Evolutionary conservation across 2,113 vertebrate species (phyloP), one percentile per base, ranked within the genome.

Genomic region (Oryzias woworae): DNA sequence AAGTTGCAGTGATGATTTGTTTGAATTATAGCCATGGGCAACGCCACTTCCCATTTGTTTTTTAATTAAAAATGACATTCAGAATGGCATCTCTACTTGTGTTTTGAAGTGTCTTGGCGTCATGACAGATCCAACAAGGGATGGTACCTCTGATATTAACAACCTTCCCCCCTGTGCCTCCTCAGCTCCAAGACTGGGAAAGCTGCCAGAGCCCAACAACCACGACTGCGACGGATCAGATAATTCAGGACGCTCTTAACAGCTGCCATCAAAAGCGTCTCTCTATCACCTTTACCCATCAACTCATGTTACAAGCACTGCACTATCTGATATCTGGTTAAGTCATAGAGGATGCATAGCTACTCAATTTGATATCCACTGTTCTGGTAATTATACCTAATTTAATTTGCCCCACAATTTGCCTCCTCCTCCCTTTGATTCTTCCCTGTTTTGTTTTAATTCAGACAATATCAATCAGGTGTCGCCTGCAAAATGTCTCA

Each of bases 281-380:
- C 65, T 4, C 3, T 77, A 78, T 87, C 84, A 75, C 81, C 77
- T 85, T 64, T 66, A 69, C 67, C 70, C 71, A 75, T 80, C 63
- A 26, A 53, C 74, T 83, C 75, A 14, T 31, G 73, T 75, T 78
- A 67, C 82, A 69, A 62, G 62, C 36, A 63, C 41, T 26, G 8
- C 2, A 8, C 46, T 73, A 85, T 83, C 77, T 70, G 65, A 75
- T 80, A 86, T 84, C 85, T 80, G 61, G 82, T 84, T 84, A 80
- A 82, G 75, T 84, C 78, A 81, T 80, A 74, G 82, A 86, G 69
- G 68, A 83, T 78, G 73, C 75, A 78, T 84, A 81, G 82, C 75
- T 79, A 85, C 82, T 87, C 83, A 86, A 85, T 88, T 88, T 83
- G 69, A 53, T 62, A 84, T 89, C 23, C 74, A 87, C 79, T 80